A percentile compares a stretch with the other conserved stretches of the same genome.
Evolutionary conservation across 1,140 invertebrate genomes (phyloP).

Genomic region (Atopsyche davidsoni): DNA sequence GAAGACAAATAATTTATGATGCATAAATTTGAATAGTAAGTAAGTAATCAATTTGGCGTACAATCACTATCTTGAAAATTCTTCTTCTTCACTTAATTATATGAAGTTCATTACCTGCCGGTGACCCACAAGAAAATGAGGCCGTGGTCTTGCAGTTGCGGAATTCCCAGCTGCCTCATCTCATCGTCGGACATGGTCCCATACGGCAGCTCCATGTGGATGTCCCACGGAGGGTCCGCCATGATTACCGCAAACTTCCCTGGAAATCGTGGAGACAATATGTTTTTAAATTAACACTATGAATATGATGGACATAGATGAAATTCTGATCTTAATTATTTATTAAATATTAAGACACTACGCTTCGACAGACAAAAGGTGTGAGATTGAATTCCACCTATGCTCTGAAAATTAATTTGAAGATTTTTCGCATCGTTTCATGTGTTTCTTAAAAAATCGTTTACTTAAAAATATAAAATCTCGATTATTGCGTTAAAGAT

Average conservation of each 20-base stretch:
- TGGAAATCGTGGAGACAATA: conserved; percentile 24
- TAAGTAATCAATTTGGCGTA: not conserved
- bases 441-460: too few relatives aligned
- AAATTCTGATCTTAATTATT: too few relatives aligned
- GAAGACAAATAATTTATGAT: conserved; percentile 29
- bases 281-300: not conserved
- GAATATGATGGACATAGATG: not conserved
- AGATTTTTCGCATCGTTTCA: too few relatives aligned
- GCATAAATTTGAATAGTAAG: not conserved
- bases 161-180: conserved; percentile 90
- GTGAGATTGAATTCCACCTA: too few relatives aligned
- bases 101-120: conserved; percentile 55
- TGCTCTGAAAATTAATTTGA: too few relatives aligned
- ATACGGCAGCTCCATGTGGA: conserved; percentile 97
- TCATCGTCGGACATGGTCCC: conserved; percentile 99
- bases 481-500: too few relatives aligned
- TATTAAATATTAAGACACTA: too few relatives aligned
- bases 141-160: conserved; percentile 89
- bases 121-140: conserved; percentile 98
- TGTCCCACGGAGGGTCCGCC: conserved; percentile 97
- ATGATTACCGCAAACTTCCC: conserved; percentile 90
- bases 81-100: too few relatives aligned
- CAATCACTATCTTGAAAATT: too few relatives aligned
- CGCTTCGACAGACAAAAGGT: too few relatives aligned
- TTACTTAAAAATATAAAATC: too few relatives aligned